Conservation (phyloP, 2,888 invertebrate species). For the Lasioglossum zephyrum region DNA sequence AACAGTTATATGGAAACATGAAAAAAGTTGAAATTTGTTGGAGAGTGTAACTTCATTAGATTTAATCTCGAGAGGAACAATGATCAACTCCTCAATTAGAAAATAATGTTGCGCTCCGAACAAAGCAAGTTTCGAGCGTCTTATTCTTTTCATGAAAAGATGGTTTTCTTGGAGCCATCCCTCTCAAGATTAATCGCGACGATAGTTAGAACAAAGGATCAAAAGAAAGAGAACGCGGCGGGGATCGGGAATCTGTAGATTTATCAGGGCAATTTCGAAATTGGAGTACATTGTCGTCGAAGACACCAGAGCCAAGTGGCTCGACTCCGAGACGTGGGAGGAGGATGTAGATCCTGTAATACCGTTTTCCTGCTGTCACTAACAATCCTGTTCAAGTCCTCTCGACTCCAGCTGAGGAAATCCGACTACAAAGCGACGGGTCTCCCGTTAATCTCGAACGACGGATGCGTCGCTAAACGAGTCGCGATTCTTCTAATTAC, state of each 20-base stretch:
- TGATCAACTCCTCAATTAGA: not conserved
- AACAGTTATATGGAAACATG: too few relatives aligned
- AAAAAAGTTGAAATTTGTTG: too few relatives aligned
- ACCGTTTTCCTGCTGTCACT: constrained; percentile 50
- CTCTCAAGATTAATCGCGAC: not conserved
- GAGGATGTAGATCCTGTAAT: constrained; percentile 46
- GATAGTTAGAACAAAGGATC: not conserved
- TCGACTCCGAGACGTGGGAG: not conserved
- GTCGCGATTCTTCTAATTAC: not conserved
- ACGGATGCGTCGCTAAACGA: constrained; percentile 13
- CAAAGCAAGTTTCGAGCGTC: not conserved
- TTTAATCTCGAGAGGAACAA: not conserved
- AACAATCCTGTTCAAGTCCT: constrained; percentile 45
- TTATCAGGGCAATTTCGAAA: not conserved
- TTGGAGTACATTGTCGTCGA: constrained; percentile 3
- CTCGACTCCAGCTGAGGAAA: constrained; percentile 53
- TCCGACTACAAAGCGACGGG: constrained; percentile 55
- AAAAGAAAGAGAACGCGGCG: not conserved
- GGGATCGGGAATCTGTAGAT: not conserved
- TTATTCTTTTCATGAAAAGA: not conserved
- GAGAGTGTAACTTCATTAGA: not conserved
- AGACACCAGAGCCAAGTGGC: not conserved
- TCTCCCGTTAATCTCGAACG: constrained; percentile 43
- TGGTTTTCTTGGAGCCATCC: not conserved
- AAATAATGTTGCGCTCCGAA: not conserved